Evolutionary conservation across 2,888 invertebrate genomes (phyloP).

Genomic region (Euspilapteryx auroguttella): DNA sequence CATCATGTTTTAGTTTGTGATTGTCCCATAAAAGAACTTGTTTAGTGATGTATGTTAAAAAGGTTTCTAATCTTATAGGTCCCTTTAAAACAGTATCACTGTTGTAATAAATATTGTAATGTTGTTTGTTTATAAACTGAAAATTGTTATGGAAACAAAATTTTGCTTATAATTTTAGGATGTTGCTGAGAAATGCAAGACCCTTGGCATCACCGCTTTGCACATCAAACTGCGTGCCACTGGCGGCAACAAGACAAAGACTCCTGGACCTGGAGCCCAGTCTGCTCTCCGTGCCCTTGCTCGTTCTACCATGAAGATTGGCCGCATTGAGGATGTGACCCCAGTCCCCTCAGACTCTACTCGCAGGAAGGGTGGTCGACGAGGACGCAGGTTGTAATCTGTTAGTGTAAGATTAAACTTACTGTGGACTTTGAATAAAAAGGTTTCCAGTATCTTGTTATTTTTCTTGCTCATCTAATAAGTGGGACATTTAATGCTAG

Average conservation of each 20-base stretch:
- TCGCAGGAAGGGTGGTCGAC: conserved; percentile 99
- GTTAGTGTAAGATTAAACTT: conserved; percentile 47
- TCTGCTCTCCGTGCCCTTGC: conserved; percentile 97
- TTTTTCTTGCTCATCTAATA: too few species aligned
- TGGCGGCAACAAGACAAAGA: conserved; percentile 98
- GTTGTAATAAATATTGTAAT: too few species aligned
- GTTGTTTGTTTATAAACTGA: too few species aligned
- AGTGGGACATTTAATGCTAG: too few species aligned
- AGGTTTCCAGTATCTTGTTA: conserved; percentile 25
- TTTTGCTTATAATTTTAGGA: too few species aligned
- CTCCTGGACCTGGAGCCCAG: conserved; percentile 98
- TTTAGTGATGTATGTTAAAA: too few species aligned
- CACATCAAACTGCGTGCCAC: conserved; percentile 98
- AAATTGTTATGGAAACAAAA: too few species aligned
- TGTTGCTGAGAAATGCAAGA: conserved; percentile 98
- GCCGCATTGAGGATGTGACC: conserved; percentile 98
- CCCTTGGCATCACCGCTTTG: conserved; percentile 94
- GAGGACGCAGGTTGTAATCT: conserved; percentile 97
- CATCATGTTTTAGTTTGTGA: too few species aligned
- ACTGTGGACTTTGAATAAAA: conserved; percentile 46
- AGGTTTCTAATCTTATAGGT: too few species aligned
- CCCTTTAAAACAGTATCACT: too few species aligned
- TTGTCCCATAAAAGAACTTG: too few species aligned
- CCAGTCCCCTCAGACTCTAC: conserved; percentile 99
- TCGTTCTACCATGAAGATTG: conserved; percentile 99